These are phyloP conservation scores for Dryoscopus gambensis DNA, from an alignment of 2,113 vertebrate species.

Conservation along the genomic window DNA sequence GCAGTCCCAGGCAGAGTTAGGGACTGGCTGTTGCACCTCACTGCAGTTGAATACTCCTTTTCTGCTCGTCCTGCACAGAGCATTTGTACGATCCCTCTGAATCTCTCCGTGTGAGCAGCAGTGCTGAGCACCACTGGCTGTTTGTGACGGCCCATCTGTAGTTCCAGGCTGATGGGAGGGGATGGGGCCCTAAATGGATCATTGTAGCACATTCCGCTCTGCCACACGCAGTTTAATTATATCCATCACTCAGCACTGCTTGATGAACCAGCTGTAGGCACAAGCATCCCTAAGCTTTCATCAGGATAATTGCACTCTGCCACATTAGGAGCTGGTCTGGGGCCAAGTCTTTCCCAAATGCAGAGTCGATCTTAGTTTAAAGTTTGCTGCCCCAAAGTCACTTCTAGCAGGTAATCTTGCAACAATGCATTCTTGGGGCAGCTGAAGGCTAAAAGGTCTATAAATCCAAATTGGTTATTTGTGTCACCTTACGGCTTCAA, in stretches of 20 bases:
- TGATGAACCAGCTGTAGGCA: slow-evolving; percentile 52
- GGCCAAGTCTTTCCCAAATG: slow-evolving; percentile 54
- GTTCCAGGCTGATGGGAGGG: neutral
- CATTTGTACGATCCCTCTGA: neutral
- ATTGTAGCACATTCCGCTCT: neutral
- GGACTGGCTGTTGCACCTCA: neutral
- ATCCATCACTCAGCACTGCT: slow-evolving; percentile 43
- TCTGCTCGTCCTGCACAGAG: neutral
- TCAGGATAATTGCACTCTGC: slow-evolving; percentile 22
- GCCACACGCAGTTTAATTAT: neutral
- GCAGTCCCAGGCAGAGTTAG: neutral
- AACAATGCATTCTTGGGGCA: slow-evolving; percentile 14
- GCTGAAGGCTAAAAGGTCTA: neutral
- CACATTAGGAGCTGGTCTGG: slow-evolving; percentile 19
- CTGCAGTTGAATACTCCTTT: neutral
- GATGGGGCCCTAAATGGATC: neutral
- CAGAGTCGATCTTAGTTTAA: slow-evolving; percentile 38
- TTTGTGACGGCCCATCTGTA: neutral
- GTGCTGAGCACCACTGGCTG: neutral
- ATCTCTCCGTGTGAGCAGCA: neutral
- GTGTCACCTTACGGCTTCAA: neutral
- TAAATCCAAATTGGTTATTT: neutral
- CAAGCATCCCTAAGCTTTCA: slow-evolving; percentile 32
- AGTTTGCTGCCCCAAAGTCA: slow-evolving; percentile 28
- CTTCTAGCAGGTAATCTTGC: slow-evolving; percentile 3